A percentile compares a stretch with the other conserved stretches of the same genome.
Evolutionary conservation across 2,113 vertebrate species (phyloP).

Genomic region (Mystacornis crossleyi): DNA sequence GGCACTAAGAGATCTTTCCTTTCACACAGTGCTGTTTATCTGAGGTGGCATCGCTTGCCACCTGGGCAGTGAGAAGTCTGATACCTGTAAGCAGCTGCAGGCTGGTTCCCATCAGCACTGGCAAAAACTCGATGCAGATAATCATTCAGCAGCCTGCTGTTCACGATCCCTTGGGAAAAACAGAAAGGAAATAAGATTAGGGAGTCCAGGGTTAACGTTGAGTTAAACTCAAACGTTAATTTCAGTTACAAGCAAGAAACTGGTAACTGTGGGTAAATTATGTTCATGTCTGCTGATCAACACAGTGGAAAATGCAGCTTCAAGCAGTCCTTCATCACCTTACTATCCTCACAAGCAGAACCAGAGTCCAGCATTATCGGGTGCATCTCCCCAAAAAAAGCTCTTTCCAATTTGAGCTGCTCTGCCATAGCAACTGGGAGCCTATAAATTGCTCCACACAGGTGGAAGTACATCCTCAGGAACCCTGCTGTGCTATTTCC

Average conservation of each 20-base stretch:
- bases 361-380: neutral
- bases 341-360: neutral
- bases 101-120: conserved; percentile 69
- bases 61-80: neutral
- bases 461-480: neutral
- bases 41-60: neutral
- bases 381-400: neutral
- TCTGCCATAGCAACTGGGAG: neutral
- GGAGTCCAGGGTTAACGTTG: neutral
- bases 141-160: conserved; percentile 90
- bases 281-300: neutral
- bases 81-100: conserved; percentile 87
- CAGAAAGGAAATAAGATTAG: neutral
- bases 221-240: neutral
- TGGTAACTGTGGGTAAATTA: neutral
- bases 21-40: neutral
- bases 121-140: conserved; percentile 90
- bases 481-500: neutral
- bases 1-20: neutral
- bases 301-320: neutral
- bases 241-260: neutral
- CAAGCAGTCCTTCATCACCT: neutral
- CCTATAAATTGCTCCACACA: neutral
- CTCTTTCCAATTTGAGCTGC: neutral
- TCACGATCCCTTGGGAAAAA: conserved; percentile 85